phyloP scores from a whole-genome alignment of 1,140 invertebrate species.

The Drosophila nigromelanica region DNA sequence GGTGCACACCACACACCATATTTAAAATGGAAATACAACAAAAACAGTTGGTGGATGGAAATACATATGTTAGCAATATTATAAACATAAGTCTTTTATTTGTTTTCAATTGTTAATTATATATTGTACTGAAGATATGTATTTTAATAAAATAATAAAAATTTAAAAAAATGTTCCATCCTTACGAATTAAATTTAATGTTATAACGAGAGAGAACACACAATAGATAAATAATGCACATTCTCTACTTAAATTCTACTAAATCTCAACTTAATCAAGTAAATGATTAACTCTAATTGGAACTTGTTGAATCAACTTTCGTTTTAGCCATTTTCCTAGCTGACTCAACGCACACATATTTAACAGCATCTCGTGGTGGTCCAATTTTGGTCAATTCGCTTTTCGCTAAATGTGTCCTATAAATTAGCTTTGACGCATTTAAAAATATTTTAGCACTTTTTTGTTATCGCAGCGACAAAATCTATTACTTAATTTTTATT shows the following conservation, averaged over 20 bases:
- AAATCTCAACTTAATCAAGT: neutral
- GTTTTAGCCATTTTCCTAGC: constrained; percentile 31
- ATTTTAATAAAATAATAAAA: no score
- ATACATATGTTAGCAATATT: neutral
- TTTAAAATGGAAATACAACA: no score
- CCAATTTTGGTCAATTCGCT: constrained; percentile 42
- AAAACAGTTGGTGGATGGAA: neutral
- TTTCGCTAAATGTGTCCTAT: constrained; percentile 53
- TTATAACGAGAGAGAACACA: no score
- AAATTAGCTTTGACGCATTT: constrained; percentile 76
- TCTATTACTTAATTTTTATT: constrained; percentile 83
- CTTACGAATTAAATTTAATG: no score
- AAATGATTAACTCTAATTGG: neutral
- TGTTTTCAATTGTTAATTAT: no score
- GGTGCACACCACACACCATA: neutral
- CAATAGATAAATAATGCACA: no score
- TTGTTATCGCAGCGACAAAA: constrained; percentile 76
- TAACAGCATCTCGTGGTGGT: constrained; percentile 32
- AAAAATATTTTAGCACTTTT: constrained; percentile 82
- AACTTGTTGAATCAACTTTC: constrained; percentile 43
- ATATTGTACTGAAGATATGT: no score
- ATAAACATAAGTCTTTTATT: no score
- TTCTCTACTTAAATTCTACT: neutral
- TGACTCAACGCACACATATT: neutral
- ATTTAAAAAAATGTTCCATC: no score